Evolutionary conservation across 2,888 invertebrate genomes (phyloP).

Genomic region (Calephelis perditalis): DNA sequence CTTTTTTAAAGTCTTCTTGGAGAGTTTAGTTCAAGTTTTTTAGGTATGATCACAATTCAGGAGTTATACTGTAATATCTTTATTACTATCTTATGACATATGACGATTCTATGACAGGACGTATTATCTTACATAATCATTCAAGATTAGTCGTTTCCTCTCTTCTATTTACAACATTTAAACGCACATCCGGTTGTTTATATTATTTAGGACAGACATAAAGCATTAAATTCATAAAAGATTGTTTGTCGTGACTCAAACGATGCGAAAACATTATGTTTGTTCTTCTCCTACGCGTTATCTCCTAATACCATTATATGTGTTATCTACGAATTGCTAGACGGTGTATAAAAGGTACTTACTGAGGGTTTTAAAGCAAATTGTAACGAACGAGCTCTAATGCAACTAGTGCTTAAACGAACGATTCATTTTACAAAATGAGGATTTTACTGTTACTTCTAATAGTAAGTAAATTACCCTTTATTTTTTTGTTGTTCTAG

Average conservation of each 20-base stretch:
- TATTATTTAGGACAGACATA: conserved; percentile 9
- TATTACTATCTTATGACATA: no score
- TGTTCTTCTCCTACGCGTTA: conserved; percentile 49
- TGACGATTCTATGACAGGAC: no score
- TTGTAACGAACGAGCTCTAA: conserved; percentile 64
- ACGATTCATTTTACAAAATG: conserved; percentile 65
- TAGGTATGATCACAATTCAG: no score
- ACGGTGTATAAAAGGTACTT: conserved; percentile 57
- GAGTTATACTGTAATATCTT: no score
- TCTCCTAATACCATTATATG: conserved; percentile 64
- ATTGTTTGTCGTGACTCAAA: conserved; percentile 63
- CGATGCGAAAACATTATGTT: conserved; percentile 69
- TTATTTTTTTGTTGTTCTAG: conserved; percentile 16
- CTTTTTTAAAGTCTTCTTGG: no score
- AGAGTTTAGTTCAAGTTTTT: no score
- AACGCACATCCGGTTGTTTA: conserved; percentile 57
- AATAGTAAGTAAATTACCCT: conserved; percentile 53
- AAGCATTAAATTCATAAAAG: conserved; percentile 22
- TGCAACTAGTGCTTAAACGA: conserved; percentile 55
- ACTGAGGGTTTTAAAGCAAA: conserved; percentile 44
- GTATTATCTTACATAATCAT: conserved; percentile 19
- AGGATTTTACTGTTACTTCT: conserved; percentile 56
- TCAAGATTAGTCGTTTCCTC: conserved; percentile 42
- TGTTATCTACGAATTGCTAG: conserved; percentile 66
- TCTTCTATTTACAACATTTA: conserved; percentile 32